phyloP scores from a whole-genome alignment of 2,797 vertebrate genomes.

The Pantherophis vulpinus region DNA sequence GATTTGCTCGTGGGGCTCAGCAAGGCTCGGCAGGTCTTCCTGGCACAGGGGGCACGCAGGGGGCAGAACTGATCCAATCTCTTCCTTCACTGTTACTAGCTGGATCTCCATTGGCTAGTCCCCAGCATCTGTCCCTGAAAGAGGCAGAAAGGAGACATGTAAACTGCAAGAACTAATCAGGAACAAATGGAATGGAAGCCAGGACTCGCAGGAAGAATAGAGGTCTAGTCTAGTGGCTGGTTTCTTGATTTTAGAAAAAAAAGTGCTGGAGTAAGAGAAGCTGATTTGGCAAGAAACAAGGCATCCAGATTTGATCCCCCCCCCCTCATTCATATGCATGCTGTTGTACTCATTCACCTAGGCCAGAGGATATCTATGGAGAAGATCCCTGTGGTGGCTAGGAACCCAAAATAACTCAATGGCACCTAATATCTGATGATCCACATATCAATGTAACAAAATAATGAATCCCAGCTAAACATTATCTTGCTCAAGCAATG shows the following conservation, averaged over 20 bases:
- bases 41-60: background rate
- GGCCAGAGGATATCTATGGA: background rate
- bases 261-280: background rate
- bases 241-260: background rate
- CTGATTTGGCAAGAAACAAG: background rate
- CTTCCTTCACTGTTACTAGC: constrained; percentile 25
- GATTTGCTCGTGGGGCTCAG: background rate
- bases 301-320: background rate
- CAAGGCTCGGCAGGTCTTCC: background rate
- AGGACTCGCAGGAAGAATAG: background rate
- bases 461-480: background rate
- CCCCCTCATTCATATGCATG: background rate
- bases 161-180: background rate
- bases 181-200: background rate
- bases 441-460: background rate
- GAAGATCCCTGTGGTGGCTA: background rate
- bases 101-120: constrained; percentile 15
- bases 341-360: background rate
- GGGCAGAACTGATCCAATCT: background rate
- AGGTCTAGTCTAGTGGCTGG: too few species aligned
- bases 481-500: background rate
- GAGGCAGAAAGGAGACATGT: background rate
- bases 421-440: background rate
- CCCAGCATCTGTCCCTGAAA: background rate
- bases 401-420: background rate